phyloP scores from a whole-genome alignment of 2,113 vertebrate species.

The Nycticorax nycticorax region DNA sequence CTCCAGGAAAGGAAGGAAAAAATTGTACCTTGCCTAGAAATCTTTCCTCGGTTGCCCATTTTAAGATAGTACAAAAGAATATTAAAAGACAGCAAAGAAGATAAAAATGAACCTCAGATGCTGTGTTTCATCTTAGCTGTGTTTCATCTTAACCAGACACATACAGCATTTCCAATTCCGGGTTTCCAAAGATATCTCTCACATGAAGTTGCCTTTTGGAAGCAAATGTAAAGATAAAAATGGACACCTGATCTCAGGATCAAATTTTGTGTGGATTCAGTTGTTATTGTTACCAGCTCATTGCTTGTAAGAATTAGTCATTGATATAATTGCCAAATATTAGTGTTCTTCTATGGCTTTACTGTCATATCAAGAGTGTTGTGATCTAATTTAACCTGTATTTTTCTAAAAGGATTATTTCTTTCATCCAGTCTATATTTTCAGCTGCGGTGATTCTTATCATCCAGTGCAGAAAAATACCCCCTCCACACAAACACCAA shows the following conservation, averaged over 20 bases:
- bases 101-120: background rate
- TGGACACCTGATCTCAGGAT: background rate
- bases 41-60: background rate
- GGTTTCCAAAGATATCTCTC: background rate
- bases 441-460: background rate
- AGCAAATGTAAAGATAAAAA: background rate
- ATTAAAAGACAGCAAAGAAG: background rate
- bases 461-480: background rate
- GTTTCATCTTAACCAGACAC: background rate
- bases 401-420: background rate
- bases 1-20: background rate
- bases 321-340: background rate
- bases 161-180: background rate
- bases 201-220: background rate
- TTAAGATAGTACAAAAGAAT: background rate
- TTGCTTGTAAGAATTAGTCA: background rate
- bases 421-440: background rate
- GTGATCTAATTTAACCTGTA: background rate
- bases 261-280: background rate
- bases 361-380: background rate
- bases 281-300: background rate
- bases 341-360: background rate
- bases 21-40: background rate
- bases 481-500: background rate
- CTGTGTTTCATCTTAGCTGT: background rate